These are phyloP conservation scores for Axinella damicornis DNA, from an alignment of 37 sponge, comb jelly and placozoan species.

Conservation along the genomic window DNA sequence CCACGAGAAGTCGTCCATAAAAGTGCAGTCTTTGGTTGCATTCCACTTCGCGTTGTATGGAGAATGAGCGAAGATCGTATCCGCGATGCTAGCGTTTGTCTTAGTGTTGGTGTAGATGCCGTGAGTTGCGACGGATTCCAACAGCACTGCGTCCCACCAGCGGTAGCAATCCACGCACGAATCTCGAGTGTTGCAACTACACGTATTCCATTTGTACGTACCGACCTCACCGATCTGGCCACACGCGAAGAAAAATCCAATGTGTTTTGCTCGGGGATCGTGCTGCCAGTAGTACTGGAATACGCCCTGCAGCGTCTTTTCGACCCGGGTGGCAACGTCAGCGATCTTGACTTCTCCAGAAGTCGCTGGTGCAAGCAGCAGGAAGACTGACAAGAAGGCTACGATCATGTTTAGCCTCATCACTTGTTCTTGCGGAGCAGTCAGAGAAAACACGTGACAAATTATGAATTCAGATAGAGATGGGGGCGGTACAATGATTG, in stretches of 20 bases:
- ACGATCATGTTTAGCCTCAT: too few species aligned
- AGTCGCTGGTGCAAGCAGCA: too few species aligned
- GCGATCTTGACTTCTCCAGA: too few species aligned
- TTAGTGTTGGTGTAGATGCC: slow-evolving; percentile 45
- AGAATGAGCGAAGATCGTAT: slow-evolving; percentile 41
- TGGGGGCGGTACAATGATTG: too few species aligned
- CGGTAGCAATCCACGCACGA: slow-evolving; percentile 50
- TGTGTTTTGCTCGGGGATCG: slow-evolving; percentile 3
- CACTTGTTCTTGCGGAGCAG: too few species aligned
- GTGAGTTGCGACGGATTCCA: slow-evolving; percentile 53
- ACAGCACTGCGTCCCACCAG: slow-evolving; percentile 56
- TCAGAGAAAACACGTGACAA: too few species aligned
- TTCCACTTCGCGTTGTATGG: slow-evolving; percentile 67
- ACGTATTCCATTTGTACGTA: neutral
- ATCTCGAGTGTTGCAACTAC: slow-evolving; percentile 4
- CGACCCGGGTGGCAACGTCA: slow-evolving; percentile 32
- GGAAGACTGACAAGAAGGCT: too few species aligned
- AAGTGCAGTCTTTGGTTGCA: slow-evolving; percentile 23
- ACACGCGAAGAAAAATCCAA: slow-evolving; percentile 49
- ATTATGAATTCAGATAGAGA: too few species aligned
- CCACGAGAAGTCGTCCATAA: slow-evolving; percentile 62
- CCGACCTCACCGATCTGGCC: slow-evolving; percentile 50
- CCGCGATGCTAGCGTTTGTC: neutral
- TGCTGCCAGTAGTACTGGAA: slow-evolving; percentile 45
- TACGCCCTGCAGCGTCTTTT: slow-evolving; percentile 35